These are phyloP conservation scores for Heteropelma amictum DNA, from an alignment of 2,888 invertebrate genomes.

Conservation along the genomic window DNA sequence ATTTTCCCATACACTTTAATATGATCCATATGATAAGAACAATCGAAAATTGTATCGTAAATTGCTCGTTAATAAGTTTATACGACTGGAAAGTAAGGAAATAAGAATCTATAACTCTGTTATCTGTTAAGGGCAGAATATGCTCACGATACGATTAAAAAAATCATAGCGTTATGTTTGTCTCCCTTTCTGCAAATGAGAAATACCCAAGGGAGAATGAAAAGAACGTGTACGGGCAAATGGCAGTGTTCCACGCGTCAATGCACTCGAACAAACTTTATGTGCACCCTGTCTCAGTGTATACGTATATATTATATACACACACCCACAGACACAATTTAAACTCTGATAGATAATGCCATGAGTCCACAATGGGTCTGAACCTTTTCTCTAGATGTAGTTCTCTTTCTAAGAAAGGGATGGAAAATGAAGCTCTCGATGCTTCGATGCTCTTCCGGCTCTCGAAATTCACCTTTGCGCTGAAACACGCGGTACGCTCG, in stretches of 20 bases:
- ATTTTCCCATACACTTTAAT: too few relatives aligned
- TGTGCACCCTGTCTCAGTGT: too few relatives aligned
- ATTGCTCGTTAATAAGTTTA: too few relatives aligned
- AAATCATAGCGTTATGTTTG: background rate
- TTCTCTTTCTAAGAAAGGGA: too few relatives aligned
- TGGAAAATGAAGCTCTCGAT: too few relatives aligned
- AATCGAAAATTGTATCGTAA: too few relatives aligned
- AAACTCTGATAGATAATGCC: constrained; percentile 33
- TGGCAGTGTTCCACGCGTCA: constrained; percentile 38
- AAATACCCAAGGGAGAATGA: background rate
- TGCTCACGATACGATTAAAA: too few relatives aligned
- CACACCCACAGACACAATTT: background rate
- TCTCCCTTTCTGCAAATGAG: background rate
- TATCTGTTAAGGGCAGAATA: too few relatives aligned
- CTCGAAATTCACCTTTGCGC: constrained; percentile 39
- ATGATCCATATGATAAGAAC: too few relatives aligned
- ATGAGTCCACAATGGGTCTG: constrained; percentile 20
- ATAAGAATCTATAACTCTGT: too few relatives aligned
- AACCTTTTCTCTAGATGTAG: constrained; percentile 24
- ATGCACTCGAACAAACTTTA: constrained; percentile 34
- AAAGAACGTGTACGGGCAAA: constrained; percentile 25
- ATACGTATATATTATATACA: too few relatives aligned
- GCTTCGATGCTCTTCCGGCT: constrained; percentile 6
- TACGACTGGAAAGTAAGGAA: too few relatives aligned
- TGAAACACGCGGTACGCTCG: constrained; percentile 41